Base-by-base conservation (phyloP, 2,888 invertebrate species). In the Sinelater perroti region DNA sequence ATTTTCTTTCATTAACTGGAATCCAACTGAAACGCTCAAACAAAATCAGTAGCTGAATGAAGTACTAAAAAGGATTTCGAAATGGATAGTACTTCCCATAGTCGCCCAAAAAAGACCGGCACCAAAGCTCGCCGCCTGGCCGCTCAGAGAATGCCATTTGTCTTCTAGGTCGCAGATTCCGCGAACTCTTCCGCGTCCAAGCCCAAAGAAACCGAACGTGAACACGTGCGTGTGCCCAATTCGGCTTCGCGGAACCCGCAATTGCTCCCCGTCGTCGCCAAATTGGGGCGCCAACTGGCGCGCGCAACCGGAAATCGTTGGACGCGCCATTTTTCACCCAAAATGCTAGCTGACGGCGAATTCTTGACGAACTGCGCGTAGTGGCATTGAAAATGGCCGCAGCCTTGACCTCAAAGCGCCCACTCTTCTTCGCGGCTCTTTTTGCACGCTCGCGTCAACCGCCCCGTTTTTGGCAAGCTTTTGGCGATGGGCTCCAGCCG, bases 321-420 rank as follows among this genome's bases (percentile, higher is more conserved):
- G 5, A 7, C 14, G 14, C 8, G 21, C 40, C 4, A 14, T 21
- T 40, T 40, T n/a, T n/a, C n/a, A n/a, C n/a, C n/a, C n/a, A n/a
- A n/a, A n/a, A n/a, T n/a, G n/a, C n/a, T n/a, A n/a, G n/a, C n/a
- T n/a, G n/a, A n/a, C n/a, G n/a, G n/a, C n/a, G n/a, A n/a, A n/a
- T n/a, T 10, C 3, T 3, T 38, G 20, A 38, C 11, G 10, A 38
- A 20, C 38, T 24, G 16, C 16, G 17, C 17, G 17, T 16, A 13
- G 14, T 50, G 50, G 40, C 50, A 50, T 50, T 50, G 50, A 50
- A 50, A 36, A 24, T 17, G 50, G 30, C 36, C 50, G 20, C 13
- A 50, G 17, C 50, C 50, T 50, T 50, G 50, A 50, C 50, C 40
- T 38, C 14, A 18, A 16, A 28, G 10, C 26, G 45, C 18, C 16